Evolutionary conservation across 2,113 vertebrate genomes (phyloP), one percentile per base, ranked within the genome.

Genomic region (Oryzias woworae): DNA sequence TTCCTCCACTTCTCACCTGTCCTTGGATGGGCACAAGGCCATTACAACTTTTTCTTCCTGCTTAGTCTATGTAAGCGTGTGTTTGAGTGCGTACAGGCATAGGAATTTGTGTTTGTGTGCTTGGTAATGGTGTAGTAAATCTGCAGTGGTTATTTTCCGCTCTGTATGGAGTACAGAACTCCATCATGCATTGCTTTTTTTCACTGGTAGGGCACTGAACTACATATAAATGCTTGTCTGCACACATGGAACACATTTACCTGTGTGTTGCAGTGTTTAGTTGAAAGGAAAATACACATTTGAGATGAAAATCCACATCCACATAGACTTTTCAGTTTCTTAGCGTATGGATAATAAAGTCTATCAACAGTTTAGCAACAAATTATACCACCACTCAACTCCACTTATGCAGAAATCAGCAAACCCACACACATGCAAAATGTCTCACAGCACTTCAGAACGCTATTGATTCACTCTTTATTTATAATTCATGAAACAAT

Each of bases 401-500:
- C 20, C 62, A 58, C 28, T 62, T 17, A 14, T 42, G 44, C 50
- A 72, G 56, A 36, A 12, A 36, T 70, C 49, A 67, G n/a, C 24
- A 4, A 45, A 56, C 31, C 18, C 46, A 69, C 45, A 56, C 16
- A 58, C 58, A 48, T 53, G 56, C 56, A 49, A 52, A 22, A 45
- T 61, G 73, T 79, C 77, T 84, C 73, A 73, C 74, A 83, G 70
- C 85, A 77, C 84, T 87, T 88, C 75, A 77, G 78, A 50, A 57
- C 65, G 69, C 73, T 87, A 90, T 90, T 84, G 88, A 91, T 89
- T 86, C 73, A 71, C 71, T 88, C 87, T 75, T 82, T 72, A 90
- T 90, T 81, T 87, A 90, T 90, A 89, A 90, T 90, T 88, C 82
- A 91, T 82, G 82, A 74, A 69, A 82, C 67, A 79, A 82, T 66